Evolutionary conservation across 2,888 invertebrate genomes (phyloP).

Genomic region (Leucophenga montana): DNA sequence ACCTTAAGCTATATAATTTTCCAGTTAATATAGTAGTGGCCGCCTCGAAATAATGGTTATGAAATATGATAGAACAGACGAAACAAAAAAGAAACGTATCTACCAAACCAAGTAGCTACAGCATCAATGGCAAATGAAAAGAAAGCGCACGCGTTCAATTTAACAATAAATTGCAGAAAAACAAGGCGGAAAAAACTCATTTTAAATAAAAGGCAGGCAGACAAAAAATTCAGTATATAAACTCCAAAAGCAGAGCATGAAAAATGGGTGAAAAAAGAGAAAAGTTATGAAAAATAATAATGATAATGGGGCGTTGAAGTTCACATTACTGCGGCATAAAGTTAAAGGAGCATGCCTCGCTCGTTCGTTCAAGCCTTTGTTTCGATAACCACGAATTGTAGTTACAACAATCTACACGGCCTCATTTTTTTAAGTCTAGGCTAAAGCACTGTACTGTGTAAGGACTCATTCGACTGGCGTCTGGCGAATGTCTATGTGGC

Average conservation of each 20-base stretch:
- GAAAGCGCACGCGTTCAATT: slow-evolving; percentile 18
- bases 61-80: too few species aligned
- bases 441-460: too few species aligned
- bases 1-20: too few species aligned
- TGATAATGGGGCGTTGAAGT: slow-evolving; percentile 2
- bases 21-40: neutral
- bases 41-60: neutral
- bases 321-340: neutral
- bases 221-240: slow-evolving; percentile 4
- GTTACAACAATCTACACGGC: neutral
- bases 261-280: slow-evolving; percentile 11
- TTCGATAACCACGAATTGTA: neutral
- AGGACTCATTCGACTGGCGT: too few species aligned
- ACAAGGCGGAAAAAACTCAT: slow-evolving; percentile 39
- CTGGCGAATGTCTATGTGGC: too few species aligned
- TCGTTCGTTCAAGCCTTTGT: too few species aligned
- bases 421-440: too few species aligned
- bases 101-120: too few species aligned
- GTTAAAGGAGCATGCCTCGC: too few species aligned
- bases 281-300: slow-evolving; percentile 6
- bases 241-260: neutral
- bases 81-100: too few species aligned
- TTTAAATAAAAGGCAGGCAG: slow-evolving; percentile 3
- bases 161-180: slow-evolving; percentile 31
- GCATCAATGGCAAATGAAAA: too few species aligned